Base-by-base conservation (phyloP, 2,888 invertebrate genomes). In the Ochropacha duplaris region DNA sequence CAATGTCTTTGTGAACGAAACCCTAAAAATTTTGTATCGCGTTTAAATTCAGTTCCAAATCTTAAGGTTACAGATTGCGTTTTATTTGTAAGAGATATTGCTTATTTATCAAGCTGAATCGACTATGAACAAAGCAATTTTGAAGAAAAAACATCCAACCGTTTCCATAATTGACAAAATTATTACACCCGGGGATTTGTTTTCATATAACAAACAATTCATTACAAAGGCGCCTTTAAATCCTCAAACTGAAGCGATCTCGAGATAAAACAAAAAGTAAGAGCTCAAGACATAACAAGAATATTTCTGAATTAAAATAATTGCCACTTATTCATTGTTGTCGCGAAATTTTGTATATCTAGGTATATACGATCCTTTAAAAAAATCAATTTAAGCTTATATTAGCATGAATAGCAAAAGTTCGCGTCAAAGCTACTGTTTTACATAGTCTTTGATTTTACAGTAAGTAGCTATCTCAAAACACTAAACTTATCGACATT, bases 241-340 rank as follows among this genome's bases (percentile, higher is more conserved):
- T 44, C 44, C 9, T 6, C 44, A 44, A 44, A 19, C 19, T 44
- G 44, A 44, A 44, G 19, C n/a, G 19, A 44, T 44, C 19, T 44
- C 44, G n/a, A 44, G 44, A 44, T 44, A 44, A 44, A 44, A 44
- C 44, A 44, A 44, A 44, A 44, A 44, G 39, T 44, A 44, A 44
- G 44, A 44, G 44, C 44, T 44, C 19, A 44, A 44, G 19, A 19
- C 44, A 44, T 44, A 44, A 44, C 44, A 44, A 44, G 19, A 44
- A 44, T 19, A 44, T 44, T 44, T 44, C 44, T n/a, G 44, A 19
- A 44, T 44, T 44, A 4, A 9, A 44, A 44, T 44, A 44, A 44
- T 44, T 44, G 44, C 44, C 44, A 19, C 44, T 44, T 6, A 44
- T 44, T 44, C 44, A 19, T 19, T 19, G 39, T n/a, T 44, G 44